These are phyloP conservation scores for Hipparchia sbordonii DNA, from an alignment of 2,888 invertebrate genomes.

Conservation along the genomic window DNA sequence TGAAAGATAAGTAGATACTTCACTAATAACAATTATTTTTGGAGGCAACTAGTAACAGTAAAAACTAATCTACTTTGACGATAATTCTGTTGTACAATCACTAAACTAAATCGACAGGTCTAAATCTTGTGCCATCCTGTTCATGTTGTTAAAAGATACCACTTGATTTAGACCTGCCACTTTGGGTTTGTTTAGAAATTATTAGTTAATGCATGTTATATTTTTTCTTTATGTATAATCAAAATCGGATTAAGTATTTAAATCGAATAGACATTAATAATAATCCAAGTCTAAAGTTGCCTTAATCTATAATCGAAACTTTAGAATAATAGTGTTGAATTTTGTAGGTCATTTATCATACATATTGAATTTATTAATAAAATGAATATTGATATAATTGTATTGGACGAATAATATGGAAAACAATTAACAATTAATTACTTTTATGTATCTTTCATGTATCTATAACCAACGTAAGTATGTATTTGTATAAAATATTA, in stretches of 20 bases:
- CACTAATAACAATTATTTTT: background rate
- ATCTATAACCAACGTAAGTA: background rate
- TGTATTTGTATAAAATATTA: background rate
- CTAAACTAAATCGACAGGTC: no score
- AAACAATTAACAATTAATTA: background rate
- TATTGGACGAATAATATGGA: conserved; percentile 1
- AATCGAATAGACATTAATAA: background rate
- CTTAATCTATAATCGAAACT: conserved; percentile 14
- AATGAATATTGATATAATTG: background rate
- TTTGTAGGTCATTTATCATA: conserved; percentile 16
- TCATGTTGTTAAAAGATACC: no score
- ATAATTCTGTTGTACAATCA: no score
- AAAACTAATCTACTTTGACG: no score
- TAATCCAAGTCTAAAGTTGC: conserved; percentile 13
- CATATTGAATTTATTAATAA: background rate
- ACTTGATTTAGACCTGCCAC: no score
- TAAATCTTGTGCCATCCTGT: no score
- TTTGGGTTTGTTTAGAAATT: no score
- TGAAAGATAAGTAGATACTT: background rate
- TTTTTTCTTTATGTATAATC: background rate
- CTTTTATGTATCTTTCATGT: background rate
- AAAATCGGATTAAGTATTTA: background rate
- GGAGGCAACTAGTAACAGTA: background rate
- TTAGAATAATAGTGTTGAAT: conserved; percentile 9
- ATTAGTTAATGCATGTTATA: no score